These are phyloP conservation scores for Vulpes ferrilata DNA, from an alignment of 2,113 vertebrate species.

Conservation along the genomic window DNA sequence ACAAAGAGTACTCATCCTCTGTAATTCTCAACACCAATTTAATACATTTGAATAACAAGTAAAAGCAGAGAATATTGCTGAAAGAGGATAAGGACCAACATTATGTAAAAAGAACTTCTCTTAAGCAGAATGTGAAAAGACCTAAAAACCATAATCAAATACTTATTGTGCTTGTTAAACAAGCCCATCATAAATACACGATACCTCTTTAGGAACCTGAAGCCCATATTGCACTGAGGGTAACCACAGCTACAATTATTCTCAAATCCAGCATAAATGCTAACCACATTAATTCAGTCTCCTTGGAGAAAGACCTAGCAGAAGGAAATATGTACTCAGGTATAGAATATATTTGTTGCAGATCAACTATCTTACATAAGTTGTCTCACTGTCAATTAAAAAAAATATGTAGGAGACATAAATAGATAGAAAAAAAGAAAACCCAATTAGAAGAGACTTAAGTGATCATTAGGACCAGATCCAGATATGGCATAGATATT, in stretches of 20 bases:
- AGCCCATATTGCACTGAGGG: background rate
- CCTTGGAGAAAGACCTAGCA: background rate
- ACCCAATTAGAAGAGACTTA: background rate
- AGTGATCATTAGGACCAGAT: background rate
- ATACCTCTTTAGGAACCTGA: background rate
- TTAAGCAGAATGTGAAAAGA: background rate
- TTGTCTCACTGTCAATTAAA: background rate
- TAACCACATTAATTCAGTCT: background rate
- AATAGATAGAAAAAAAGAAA: background rate
- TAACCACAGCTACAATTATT: background rate
- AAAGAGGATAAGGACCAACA: background rate
- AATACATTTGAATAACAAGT: background rate
- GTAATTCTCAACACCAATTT: background rate
- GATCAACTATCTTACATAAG: background rate
- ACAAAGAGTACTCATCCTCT: background rate
- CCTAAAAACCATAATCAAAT: background rate
- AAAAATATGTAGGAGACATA: background rate
- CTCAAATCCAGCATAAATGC: background rate
- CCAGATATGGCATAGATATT: background rate
- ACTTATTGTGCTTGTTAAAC: background rate
- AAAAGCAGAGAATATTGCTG: background rate
- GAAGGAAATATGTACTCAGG: background rate
- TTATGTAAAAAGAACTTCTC: background rate
- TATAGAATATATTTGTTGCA: background rate
- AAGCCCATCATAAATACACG: background rate